These are phyloP conservation scores for Phymastichus coffea DNA, from an alignment of 1,140 invertebrate species.

Conservation along the genomic window DNA sequence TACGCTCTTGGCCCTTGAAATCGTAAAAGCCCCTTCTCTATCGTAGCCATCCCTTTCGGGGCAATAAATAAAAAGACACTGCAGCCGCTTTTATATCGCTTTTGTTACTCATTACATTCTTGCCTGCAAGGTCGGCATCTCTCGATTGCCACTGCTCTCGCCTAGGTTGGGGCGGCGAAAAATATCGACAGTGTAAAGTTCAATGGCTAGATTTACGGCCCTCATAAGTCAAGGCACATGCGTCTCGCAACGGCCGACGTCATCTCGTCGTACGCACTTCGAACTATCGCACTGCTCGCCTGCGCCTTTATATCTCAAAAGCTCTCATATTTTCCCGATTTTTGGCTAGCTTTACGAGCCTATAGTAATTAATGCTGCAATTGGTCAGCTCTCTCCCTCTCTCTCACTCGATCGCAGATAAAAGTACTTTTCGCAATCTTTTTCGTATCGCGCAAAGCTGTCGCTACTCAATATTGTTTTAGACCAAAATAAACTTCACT, in stretches of 20 bases:
- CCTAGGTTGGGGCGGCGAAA: conserved; percentile 15
- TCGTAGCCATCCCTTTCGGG: background rate
- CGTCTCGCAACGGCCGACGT: conserved; percentile 32
- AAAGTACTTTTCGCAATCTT: too few relatives aligned
- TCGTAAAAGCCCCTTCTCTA: background rate
- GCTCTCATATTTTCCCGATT: too few relatives aligned
- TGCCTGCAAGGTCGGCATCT: background rate
- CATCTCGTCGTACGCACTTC: conserved; percentile 19
- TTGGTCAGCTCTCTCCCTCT: too few relatives aligned
- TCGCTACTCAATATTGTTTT: too few relatives aligned
- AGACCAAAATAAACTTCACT: too few relatives aligned
- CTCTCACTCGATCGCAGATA: too few relatives aligned
- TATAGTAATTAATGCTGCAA: too few relatives aligned
- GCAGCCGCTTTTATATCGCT: conserved; percentile 1
- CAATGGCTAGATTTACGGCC: conserved; percentile 43
- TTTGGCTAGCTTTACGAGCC: too few relatives aligned
- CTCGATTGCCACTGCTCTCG: background rate
- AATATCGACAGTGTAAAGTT: conserved; percentile 45
- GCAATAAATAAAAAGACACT: conserved; percentile 21
- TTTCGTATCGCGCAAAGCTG: too few relatives aligned
- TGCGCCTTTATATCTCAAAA: too few relatives aligned
- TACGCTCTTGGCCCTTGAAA: background rate
- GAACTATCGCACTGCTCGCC: background rate
- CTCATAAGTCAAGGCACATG: conserved; percentile 37
- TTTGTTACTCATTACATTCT: conserved; percentile 26